Evolutionary conservation across 2,888 invertebrate species (phyloP), one percentile per base, ranked within the genome.

Genomic region (Aleiodes alternator): DNA sequence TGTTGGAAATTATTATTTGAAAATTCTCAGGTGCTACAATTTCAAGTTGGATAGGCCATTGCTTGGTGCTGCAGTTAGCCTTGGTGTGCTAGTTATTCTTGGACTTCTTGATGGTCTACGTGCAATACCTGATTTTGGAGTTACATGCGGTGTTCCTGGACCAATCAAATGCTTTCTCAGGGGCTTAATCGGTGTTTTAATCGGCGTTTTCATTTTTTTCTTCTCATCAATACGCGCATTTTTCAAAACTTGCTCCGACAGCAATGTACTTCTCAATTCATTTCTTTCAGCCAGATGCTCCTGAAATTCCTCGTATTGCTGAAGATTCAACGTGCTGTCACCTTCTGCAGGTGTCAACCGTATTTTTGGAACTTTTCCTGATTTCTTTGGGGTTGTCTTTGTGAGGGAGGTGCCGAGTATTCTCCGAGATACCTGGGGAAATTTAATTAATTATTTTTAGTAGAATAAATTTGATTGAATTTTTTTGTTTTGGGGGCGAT

Each of bases 261-360:
- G 89, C 86, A 92, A 87, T 0, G 93, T 92, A 78, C 93, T 93
- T 76, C 92, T 91, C 34, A 92, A 86, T 78, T 92, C 91, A 69
- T 90, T 89, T 50, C 91, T 90, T 50, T 91, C 90, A 72, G 91
- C 90, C 61, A 93, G 90, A 76, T 90, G 88, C 51, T 92, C 91
- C 90, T 92, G 90, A 14, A 90, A 90, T 69, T 83, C 82, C 66
- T 81, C 84, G n/a, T 89, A 89, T 0, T 87, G 86, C 3, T 86
- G 78, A 16, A 76, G 73, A 31, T 80, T 23, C 81, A 79, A 6
- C 50, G 48, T 70, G 14, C 56, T 55, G 23, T 61, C 34, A 0
- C 34, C 23, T 34, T 64, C 34, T 23, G 16, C 50, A 43, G 69
- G n/a, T 12, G 31, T 72, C 14, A 66, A 61, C 11, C 75, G 76